Conservation (phyloP, 2,113 vertebrate genomes). For the Hymenochirus boettgeri region DNA sequence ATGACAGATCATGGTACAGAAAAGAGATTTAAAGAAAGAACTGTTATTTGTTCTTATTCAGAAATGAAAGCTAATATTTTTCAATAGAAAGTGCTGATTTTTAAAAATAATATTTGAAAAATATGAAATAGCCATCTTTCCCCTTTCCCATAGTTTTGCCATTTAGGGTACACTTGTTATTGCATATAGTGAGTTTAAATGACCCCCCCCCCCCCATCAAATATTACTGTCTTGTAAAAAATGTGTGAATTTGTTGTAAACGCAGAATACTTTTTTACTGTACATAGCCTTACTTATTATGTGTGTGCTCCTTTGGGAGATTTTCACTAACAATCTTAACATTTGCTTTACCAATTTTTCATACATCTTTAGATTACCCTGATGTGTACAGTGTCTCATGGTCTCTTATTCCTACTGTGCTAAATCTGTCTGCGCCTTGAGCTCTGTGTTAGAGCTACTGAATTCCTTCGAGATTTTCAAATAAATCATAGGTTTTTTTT, state of each 20-base stretch:
- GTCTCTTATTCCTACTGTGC: constrained; percentile 2
- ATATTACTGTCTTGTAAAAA: background rate
- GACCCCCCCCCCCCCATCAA: too few relatives aligned
- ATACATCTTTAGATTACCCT: background rate
- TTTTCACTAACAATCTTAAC: background rate
- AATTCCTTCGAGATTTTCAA: constrained; percentile 9
- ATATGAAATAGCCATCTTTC: too few relatives aligned
- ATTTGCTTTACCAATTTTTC: background rate
- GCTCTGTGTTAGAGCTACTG: constrained; percentile 5
- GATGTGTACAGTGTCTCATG: background rate
- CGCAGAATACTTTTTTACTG: too few relatives aligned
- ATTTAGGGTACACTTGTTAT: too few relatives aligned
- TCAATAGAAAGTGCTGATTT: too few relatives aligned
- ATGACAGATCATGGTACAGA: too few relatives aligned
- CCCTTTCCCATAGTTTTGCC: too few relatives aligned
- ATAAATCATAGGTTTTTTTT: constrained; percentile 21
- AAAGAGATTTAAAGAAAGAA: too few relatives aligned
- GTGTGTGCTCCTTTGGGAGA: background rate
- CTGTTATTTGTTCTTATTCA: too few relatives aligned
- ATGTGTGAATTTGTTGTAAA: background rate
- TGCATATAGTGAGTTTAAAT: too few relatives aligned
- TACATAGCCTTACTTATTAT: background rate
- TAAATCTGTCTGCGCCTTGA: constrained; percentile 8
- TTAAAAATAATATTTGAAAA: too few relatives aligned
- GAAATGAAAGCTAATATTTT: too few relatives aligned